Evolutionary conservation across 2,888 invertebrate genomes (phyloP).

Genomic region (Metacarcinus magister): DNA sequence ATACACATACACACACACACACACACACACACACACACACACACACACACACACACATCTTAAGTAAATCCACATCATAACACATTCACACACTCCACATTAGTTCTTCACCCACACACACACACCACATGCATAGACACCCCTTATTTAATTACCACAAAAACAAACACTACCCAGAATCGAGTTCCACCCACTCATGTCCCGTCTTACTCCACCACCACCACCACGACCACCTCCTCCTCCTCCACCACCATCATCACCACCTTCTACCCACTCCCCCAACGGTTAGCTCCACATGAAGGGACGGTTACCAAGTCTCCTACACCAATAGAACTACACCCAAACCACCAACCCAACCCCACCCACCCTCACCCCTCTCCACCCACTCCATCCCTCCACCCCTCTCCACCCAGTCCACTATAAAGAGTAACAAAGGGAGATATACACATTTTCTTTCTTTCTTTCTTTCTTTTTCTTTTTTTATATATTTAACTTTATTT

Average conservation of each 20-base stretch:
- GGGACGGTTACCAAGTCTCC: background rate
- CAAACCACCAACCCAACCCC: background rate
- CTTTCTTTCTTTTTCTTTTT: background rate
- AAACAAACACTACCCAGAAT: background rate
- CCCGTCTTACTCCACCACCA: background rate
- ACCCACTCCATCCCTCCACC: background rate
- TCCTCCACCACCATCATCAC: background rate
- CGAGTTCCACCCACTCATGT: no score
- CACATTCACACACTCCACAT: no score
- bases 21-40: no score
- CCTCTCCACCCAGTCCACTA: background rate
- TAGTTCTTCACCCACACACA: no score
- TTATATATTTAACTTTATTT: background rate
- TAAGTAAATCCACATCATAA: no score
- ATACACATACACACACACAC: no score
- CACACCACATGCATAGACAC: background rate
- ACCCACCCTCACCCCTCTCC: background rate
- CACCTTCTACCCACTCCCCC: background rate
- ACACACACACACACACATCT: no score
- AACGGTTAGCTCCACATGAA: slow-evolving; percentile 14
- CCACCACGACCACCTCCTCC: background rate
- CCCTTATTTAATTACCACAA: no score
- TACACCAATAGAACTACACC: background rate
- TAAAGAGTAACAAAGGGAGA: no score
- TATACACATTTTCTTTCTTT: background rate